Percentiles rank a stretch among this genome's conserved stretches.
These are phyloP conservation scores for Nephrotoma guestfalica DNA, from an alignment of 2,888 invertebrate species.

Conservation along the genomic window DNA sequence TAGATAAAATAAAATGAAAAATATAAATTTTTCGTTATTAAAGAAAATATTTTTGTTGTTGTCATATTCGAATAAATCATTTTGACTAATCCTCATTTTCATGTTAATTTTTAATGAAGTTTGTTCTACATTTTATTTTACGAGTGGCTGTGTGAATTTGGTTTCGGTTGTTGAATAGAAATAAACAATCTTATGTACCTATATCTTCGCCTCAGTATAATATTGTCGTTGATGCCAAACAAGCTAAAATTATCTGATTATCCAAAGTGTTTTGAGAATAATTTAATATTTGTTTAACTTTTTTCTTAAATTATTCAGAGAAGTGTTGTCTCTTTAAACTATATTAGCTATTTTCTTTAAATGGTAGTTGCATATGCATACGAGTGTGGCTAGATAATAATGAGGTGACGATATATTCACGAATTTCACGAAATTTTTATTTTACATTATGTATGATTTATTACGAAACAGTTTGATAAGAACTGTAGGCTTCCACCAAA, in stretches of 20 bases:
- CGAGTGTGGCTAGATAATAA: no score
- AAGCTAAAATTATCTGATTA: not conserved
- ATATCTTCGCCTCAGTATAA: no score
- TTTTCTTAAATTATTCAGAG: no score
- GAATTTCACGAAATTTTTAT: not conserved
- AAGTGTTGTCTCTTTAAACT: no score
- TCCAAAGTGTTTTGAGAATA: not conserved
- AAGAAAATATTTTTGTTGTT: not conserved
- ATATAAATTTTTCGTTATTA: not conserved
- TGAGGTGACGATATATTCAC: no score
- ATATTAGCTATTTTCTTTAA: no score
- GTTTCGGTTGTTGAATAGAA: not conserved
- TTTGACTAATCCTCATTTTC: conserved; percentile 2
- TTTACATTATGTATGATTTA: not conserved
- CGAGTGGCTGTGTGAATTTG: not conserved
- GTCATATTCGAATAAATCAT: not conserved
- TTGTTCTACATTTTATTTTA: not conserved
- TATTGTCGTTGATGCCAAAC: no score
- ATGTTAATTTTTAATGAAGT: not conserved
- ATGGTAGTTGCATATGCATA: no score
- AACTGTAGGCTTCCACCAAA: not conserved
- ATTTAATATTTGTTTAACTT: no score
- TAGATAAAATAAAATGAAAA: not conserved
- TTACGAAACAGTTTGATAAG: not conserved
- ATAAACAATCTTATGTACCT: no score